Evolutionary conservation across 2,113 vertebrate species (phyloP).

Genomic region (Neotoma lepida): DNA sequence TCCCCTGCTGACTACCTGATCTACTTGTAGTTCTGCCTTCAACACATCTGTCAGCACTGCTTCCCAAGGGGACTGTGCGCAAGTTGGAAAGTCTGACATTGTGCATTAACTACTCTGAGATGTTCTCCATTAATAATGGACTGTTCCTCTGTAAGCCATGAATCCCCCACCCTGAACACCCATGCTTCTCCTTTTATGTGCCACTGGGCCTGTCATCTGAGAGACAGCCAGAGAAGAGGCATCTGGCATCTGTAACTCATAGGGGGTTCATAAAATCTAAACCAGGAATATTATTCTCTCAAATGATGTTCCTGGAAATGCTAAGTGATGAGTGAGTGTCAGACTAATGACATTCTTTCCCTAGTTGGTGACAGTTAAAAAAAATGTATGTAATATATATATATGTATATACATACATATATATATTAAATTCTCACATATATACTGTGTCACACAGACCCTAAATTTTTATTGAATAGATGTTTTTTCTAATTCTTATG

Average conservation of each 20-base stretch:
- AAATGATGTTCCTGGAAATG: constrained; percentile 61
- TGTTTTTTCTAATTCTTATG: background rate
- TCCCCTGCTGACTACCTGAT: constrained; percentile 65
- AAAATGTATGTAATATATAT: background rate
- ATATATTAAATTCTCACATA: background rate
- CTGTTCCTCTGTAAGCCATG: constrained; percentile 54
- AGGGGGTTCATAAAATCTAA: background rate
- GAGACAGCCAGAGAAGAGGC: constrained; percentile 75
- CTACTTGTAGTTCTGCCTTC: constrained; percentile 58
- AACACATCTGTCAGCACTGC: constrained; percentile 71
- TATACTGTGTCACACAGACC: background rate
- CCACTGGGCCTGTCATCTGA: constrained; percentile 74
- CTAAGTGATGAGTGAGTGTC: background rate
- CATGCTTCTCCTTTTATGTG: constrained; percentile 58
- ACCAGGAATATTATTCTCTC: constrained; percentile 54
- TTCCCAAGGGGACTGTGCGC: constrained; percentile 71
- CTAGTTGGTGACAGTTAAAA: constrained; percentile 61
- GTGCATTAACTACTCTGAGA: constrained; percentile 82
- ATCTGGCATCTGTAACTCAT: constrained; percentile 75
- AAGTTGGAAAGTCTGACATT: constrained; percentile 76
- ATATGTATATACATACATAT: constrained; percentile 28
- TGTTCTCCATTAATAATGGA: constrained; percentile 77
- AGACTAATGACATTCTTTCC: constrained; percentile 66
- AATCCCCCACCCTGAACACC: constrained; percentile 51
- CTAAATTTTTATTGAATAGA: constrained; percentile 33